These are phyloP conservation scores for Cistogaster globosa DNA, from an alignment of 2,888 invertebrate genomes.

Conservation along the genomic window DNA sequence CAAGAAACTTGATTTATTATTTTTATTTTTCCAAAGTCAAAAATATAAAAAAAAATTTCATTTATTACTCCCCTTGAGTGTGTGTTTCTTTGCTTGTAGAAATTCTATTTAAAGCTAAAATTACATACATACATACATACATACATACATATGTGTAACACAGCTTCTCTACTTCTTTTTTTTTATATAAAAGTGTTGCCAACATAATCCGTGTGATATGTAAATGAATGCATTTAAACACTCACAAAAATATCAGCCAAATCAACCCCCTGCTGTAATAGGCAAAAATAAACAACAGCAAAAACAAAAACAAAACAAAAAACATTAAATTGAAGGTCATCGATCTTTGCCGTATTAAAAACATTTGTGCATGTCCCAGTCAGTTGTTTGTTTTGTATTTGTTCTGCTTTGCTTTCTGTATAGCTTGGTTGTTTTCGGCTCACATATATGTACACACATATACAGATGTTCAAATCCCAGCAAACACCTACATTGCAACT, in stretches of 20 bases:
- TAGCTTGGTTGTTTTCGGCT: constrained; percentile 27
- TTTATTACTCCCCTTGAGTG: no score
- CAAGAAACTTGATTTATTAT: no score
- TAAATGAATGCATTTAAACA: neutral
- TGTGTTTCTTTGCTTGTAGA: neutral
- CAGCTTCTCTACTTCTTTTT: constrained; percentile 13
- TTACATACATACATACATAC: no score
- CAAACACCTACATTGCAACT: neutral
- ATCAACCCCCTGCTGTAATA: constrained; percentile 64
- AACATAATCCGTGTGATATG: neutral
- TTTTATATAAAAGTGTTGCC: neutral
- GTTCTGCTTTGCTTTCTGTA: constrained; percentile 8
- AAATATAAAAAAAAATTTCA: no score
- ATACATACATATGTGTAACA: neutral
- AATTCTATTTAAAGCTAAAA: constrained; percentile 14
- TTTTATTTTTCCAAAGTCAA: no score
- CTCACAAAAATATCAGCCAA: constrained; percentile 22
- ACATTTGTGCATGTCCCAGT: neutral
- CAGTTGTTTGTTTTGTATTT: constrained; percentile 27
- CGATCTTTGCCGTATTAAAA: constrained; percentile 50
- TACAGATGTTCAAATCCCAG: neutral
- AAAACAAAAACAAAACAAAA: neutral
- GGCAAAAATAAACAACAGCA: constrained; percentile 19
- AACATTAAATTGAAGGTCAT: constrained; percentile 66
- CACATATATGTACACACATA: neutral